Base-by-base conservation (phyloP, 1,140 invertebrate genomes). In the Pogonomyrmex californicus region DNA sequence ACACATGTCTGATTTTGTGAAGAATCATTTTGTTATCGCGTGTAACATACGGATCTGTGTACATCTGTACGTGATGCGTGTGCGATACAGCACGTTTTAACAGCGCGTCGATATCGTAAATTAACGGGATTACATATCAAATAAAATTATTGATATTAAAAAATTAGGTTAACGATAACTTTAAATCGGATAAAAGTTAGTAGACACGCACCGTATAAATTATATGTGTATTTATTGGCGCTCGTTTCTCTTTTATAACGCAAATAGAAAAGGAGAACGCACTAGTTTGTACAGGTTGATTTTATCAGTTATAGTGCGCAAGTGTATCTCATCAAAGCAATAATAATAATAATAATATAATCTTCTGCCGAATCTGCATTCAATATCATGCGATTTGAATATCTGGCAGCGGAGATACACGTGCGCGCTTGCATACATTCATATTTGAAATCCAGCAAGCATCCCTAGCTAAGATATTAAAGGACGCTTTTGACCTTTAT, bases 301-400 rank as follows among this genome's bases (percentile, higher is more conserved):
- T 30, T 23, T 56, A 38, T 30, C 65, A 30, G 9, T n/a, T 54
- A 30, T 1, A 0, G 4, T 33, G 23, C 12, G 9, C 78, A 70
- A 54, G 38, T 70, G 63, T 33, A 17, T 2, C 6, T 70, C 65
- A 38, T 81, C 38, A 14, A 70, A 81, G 51, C n/a, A 23, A 23
- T 23, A 23, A 36, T 71, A 23, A 23, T 23, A 23, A 36, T 71
- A 70, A 82, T 47, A 70, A 82, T 60, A 60, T 41, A 23, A 66
- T 82, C 30, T 60, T 82, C 4, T 30, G 49, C n/a, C 49, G 65
- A 82, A 82, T 60, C 66, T 70, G 51, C 65, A 47, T 82, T 82
- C 79, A 82, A 71, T 82, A 82, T 81, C 63, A 5, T 56, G 51
- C 66, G 41, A 71, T 82, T 73, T 82, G 66, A 82, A 82, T 71